These are phyloP conservation scores for Melanotaenia trifasciata DNA, from an alignment of 2,797 vertebrate genomes.

Conservation along the genomic window DNA sequence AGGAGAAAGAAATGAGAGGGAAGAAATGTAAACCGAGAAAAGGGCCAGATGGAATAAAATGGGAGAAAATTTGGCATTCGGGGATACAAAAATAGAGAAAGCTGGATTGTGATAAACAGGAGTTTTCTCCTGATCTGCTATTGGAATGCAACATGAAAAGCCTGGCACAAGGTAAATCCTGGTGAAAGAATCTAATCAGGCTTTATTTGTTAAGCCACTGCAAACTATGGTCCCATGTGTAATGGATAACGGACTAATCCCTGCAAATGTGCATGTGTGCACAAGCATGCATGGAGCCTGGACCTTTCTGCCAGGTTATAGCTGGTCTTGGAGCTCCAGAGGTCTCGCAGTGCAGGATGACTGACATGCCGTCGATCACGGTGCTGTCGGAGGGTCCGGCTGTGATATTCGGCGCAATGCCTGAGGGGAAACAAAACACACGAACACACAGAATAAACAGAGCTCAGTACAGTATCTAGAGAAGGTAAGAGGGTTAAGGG, in stretches of 20 bases:
- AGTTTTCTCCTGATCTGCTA: slow-evolving; percentile 40
- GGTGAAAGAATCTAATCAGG: slow-evolving; percentile 61
- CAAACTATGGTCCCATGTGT: slow-evolving; percentile 48
- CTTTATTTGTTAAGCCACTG: slow-evolving; percentile 64
- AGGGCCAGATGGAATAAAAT: slow-evolving; percentile 5
- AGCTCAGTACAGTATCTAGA: slow-evolving; percentile 46
- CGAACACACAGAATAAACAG: slow-evolving; percentile 39
- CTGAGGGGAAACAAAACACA: slow-evolving; percentile 71
- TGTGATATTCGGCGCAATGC: slow-evolving; percentile 97
- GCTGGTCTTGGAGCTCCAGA: slow-evolving; percentile 93
- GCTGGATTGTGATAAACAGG: slow-evolving; percentile 37
- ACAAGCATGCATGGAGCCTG: slow-evolving; percentile 5
- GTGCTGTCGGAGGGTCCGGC: slow-evolving; percentile 95
- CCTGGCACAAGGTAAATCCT: slow-evolving; percentile 40
- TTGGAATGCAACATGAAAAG: slow-evolving; percentile 51
- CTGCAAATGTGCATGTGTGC: slow-evolving; percentile 25
- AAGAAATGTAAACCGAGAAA: neutral
- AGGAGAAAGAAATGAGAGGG: neutral
- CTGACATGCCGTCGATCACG: slow-evolving; percentile 95
- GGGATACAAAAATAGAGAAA: slow-evolving; percentile 9
- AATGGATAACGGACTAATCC: slow-evolving; percentile 58
- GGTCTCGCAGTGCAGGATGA: slow-evolving; percentile 94
- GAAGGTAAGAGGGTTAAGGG: slow-evolving; percentile 56
- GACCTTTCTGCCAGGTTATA: slow-evolving; percentile 99
- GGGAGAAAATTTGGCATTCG: neutral